These are phyloP conservation scores for Chaetops frenatus DNA, from an alignment of 2,113 vertebrate genomes.

Conservation along the genomic window DNA sequence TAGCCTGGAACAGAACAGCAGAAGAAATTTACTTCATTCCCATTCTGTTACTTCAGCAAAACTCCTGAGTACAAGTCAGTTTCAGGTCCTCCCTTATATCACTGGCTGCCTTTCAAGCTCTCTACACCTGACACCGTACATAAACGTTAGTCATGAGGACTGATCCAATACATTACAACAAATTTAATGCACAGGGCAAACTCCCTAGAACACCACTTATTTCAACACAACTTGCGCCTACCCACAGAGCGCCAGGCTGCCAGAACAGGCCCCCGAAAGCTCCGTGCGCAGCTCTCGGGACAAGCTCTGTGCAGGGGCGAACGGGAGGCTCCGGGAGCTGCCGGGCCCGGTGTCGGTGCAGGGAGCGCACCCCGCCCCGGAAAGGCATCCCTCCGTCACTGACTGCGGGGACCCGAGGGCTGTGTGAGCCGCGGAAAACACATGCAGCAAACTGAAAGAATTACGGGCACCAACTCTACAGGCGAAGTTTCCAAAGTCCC, in stretches of 20 bases:
- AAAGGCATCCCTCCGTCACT: background rate
- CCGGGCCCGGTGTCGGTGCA: background rate
- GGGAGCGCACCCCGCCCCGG: background rate
- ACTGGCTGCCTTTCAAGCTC: background rate
- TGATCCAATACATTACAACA: rapidly evolving
- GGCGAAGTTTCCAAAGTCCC: background rate
- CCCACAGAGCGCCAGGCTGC: background rate
- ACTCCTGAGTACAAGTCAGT: rapidly evolving
- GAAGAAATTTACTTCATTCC: background rate
- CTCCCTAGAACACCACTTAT: too few species aligned
- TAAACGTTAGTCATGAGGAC: background rate
- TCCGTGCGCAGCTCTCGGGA: background rate
- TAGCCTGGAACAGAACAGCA: background rate
- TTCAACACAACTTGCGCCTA: rapidly evolving
- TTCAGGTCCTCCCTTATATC: background rate
- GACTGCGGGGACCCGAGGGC: background rate
- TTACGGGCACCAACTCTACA: rapidly evolving
- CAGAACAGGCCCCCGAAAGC: too few species aligned
- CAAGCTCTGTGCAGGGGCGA: rapidly evolving
- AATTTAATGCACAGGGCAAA: too few species aligned
- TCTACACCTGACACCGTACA: too few species aligned
- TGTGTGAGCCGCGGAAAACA: rapidly evolving
- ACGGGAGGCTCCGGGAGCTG: background rate
- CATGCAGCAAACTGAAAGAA: rapidly evolving
- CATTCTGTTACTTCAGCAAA: background rate